phyloP scores from a whole-genome alignment of 2,888 invertebrate genomes.

The Thecophora atra region DNA sequence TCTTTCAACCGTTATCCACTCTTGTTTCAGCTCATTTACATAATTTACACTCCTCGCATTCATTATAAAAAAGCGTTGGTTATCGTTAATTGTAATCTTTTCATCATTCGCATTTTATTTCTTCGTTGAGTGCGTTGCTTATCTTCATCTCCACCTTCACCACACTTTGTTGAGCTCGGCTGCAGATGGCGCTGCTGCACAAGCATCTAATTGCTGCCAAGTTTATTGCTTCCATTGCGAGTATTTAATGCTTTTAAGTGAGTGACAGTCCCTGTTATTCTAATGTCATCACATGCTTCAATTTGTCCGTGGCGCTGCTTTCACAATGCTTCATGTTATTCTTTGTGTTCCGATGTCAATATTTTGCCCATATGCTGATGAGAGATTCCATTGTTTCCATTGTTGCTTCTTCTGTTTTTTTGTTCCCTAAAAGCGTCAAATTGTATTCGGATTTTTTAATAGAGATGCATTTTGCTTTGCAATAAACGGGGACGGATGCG shows the following conservation, averaged over 20 bases:
- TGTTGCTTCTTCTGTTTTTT: no score
- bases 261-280: neutral
- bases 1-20: neutral
- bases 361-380: neutral
- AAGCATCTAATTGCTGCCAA: slow-evolving; percentile 10
- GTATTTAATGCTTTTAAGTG: slow-evolving; percentile 3
- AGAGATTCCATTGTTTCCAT: neutral
- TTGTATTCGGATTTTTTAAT: neutral
- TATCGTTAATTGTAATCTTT: neutral
- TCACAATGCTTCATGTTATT: neutral
- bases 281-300: neutral
- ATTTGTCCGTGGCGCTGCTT: slow-evolving; percentile 2
- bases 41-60: neutral
- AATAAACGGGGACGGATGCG: no score
- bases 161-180: neutral
- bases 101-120: neutral
- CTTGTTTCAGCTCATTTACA: neutral
- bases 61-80: neutral
- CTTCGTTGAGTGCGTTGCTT: neutral
- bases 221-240: neutral
- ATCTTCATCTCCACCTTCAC: neutral
- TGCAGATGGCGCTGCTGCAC: no score
- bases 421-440: neutral
- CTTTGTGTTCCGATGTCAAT: neutral
- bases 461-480: neutral